Base-by-base conservation (phyloP, 2,113 vertebrate genomes). In the Perca flavescens region DNA sequence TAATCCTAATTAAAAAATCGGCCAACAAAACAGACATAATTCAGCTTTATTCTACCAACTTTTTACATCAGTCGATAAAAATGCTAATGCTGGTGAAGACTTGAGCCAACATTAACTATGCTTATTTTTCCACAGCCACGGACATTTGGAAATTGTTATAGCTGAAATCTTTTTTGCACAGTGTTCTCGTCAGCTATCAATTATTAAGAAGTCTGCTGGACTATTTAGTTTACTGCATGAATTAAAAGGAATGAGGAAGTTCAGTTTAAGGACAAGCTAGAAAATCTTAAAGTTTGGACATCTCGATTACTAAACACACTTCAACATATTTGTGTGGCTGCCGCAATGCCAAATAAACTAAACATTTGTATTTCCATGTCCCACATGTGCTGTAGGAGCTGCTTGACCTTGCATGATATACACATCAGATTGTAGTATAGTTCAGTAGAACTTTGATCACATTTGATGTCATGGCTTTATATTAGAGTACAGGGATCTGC, bases 111-210 rank as follows among this genome's bases (percentile, higher is more conserved):
- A 82, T 92, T 77, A 87, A 31, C 72, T 58, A 83, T 86, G 86
- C 86, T 76, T 76, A 87, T 89, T 88, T 78, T 87, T 87, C 84
- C 40, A 71, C 64, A 66, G 79, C 70, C 79, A 82, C 5, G 1
- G 57, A 63, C 58, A 78, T 79, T 85, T 77, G 15, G 36, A 75
- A 80, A 84, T 77, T n/a, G 78, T 58, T 64, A 57, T 50, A 79
- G 62, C 66, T 6, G 22, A 70, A 43, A 34, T 43, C 2, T 50
- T n/a, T 78, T 70, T 36, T 62, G 7, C 28, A 67, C n/a, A 31
- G 28, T 49, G 31, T 82, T 71, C 31, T 43, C 56, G 54, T 73
- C 31, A 57, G 60, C 63, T 65, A 75, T 86, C 58, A 77, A 62
- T 83, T 60, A 84, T 72, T 84, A 69, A 70, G 22, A 57, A 3